phyloP scores from a whole-genome alignment of 2,797 vertebrate genomes.

The Glossophaga mutica region DNA sequence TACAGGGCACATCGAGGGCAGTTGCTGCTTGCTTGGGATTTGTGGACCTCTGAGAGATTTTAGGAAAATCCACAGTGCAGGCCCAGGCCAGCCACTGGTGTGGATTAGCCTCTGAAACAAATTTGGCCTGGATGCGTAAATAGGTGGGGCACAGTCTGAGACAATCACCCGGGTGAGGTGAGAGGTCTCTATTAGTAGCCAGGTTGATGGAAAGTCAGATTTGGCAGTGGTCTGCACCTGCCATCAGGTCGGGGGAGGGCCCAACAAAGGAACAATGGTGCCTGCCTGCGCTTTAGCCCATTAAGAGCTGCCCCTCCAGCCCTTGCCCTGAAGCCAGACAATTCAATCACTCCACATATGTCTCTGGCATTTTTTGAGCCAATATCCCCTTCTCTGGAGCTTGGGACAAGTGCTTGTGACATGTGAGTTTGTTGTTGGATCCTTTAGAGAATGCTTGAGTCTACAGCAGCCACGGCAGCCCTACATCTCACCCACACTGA shows the following conservation, averaged over 20 bases:
- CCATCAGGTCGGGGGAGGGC: neutral
- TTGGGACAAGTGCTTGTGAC: neutral
- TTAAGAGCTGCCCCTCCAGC: neutral
- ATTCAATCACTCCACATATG: neutral
- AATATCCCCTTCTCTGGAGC: neutral
- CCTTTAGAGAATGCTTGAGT: neutral
- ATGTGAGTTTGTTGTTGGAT: neutral
- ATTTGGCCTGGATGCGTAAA: neutral
- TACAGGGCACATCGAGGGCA: neutral
- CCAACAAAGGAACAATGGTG: neutral
- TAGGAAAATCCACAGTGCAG: neutral
- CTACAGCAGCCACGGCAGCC: neutral
- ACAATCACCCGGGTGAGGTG: neutral
- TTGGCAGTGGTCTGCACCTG: neutral
- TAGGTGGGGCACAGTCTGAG: neutral
- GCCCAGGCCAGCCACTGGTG: neutral
- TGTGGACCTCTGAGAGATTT: neutral
- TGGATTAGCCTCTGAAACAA: neutral
- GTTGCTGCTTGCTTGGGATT: neutral
- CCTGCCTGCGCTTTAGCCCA: neutral
- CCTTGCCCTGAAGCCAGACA: neutral
- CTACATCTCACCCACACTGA: neutral
- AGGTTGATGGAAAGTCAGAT: neutral
- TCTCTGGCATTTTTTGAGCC: neutral
- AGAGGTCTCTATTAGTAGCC: neutral